Base-by-base conservation (phyloP, 1,140 invertebrate genomes). In the Aporrectodea caliginosa region DNA sequence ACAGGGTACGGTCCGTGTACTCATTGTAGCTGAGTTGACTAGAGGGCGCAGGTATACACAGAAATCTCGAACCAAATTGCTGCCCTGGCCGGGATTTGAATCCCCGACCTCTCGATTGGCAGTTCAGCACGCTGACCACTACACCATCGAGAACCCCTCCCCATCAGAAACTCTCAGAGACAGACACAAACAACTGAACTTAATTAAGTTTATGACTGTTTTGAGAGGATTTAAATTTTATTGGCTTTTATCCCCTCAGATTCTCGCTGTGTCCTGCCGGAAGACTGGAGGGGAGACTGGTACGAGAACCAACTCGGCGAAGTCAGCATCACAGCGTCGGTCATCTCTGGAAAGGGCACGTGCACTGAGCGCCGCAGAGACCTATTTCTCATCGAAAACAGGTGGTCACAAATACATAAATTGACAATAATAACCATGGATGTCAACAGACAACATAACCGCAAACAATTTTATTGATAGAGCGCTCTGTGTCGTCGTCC, bases 301-400 rank as follows among this genome's bases (percentile, higher is more conserved):
- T 68, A 77, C 35, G 33, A 77, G 35, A 68, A 35, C 34, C 27
- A 27, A 0, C 33, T 77, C 27, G 75, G 75, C 29, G 35, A 77
- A 29, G 30, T 77, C n/a, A 69, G 35, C 12, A 77, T 77, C n/a
- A 69, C 35, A 12, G 29, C 35, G n/a, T n/a, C 75, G 35, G 58
- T 30, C 34, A 77, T 77, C 27, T 32, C 35, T 31, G 58, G 58
- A 2, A 77, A 77, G 43, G 75, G 75, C 34, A 68, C 33, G n/a
- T 77, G 75, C 58, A 29, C 30, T 27, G 75, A 77, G 22, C 35
- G 27, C 27, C 35, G 58, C 33, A 27, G 75, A 77, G 75, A 29
- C 75, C 58, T 68, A 33, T 77, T 58, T 35, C 30, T 77, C 2
- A 33, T 77, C 35, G 58, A 77, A 32, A 77, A 77, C 43, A 77